Base-by-base conservation (phyloP, 2,113 vertebrate species). In the Amphiprion percula region DNA sequence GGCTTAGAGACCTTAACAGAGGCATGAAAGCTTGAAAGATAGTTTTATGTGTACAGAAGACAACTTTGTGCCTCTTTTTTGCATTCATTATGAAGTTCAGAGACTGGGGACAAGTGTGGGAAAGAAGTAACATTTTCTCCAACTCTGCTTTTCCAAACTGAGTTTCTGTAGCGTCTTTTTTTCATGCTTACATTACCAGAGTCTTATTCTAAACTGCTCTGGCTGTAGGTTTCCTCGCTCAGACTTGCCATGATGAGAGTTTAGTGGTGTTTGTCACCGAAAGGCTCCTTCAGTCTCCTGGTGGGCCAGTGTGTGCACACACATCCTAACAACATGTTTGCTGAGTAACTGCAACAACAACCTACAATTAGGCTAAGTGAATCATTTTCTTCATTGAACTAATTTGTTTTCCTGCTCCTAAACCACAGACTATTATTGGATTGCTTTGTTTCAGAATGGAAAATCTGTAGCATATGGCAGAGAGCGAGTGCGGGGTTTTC, bases 331-430 rank as follows among this genome's bases (percentile, higher is more conserved):
- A 80, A 73, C 87, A 78, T 87, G 84, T 86, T 89, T 85, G 80
- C 78, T 10, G 65, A 70, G 49, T 70, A 86, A 77, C 70, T 52
- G 72, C 67, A 47, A 67, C 77, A 79, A 78, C 73, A 90, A 78
- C 87, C 83, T 82, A 6, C 84, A 89, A 92, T 93, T 92, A 92
- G 79, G 6, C 68, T 71, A 80, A 90, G 78, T 92, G 84, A 90
- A 78, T 87, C 62, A 75, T 90, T 92, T 90, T 91, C 53, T 49
- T 80, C 68, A 82, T 80, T 90, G 58, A 79, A 71, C 89, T 89
- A 80, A 89, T 91, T 93, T 88, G 80, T 83, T 87, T 90, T 75
- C 69, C 85, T 68, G 60, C 68, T 85, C 16, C 75, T 26, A 39
- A 90, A 87, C 79, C 85, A 24, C 72, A 78, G 37, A 52, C 80